Percentiles rank a stretch among this genome's conserved stretches.
phyloP scores from a whole-genome alignment of 2,888 invertebrate species.

The Choristoneura rosaceana region DNA sequence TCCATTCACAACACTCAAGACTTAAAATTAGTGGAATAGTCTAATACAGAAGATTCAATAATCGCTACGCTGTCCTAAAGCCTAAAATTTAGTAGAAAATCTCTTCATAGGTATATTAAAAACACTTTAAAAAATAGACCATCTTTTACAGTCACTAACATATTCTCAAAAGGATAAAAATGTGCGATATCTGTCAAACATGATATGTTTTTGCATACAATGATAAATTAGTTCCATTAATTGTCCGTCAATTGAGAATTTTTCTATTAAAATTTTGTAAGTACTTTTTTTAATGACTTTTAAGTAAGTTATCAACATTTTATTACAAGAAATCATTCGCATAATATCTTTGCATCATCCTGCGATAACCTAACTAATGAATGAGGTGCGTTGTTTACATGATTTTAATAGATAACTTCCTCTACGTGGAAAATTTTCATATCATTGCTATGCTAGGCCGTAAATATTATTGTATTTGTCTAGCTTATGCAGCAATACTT shows the following conservation, averaged over 20 bases:
- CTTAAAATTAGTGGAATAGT: constrained; percentile 54
- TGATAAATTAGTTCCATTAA: background rate
- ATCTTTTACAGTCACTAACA: constrained; percentile 6
- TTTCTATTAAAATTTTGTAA: background rate
- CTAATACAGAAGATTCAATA: constrained; percentile 43
- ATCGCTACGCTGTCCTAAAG: constrained; percentile 33
- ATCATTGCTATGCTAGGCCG: constrained; percentile 4
- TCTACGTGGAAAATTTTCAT: constrained; percentile 20
- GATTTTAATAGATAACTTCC: constrained; percentile 3
- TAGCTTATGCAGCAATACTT: background rate
- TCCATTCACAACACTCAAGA: constrained; percentile 40
- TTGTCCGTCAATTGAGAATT: background rate
- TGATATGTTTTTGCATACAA: background rate
- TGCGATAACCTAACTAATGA: constrained; percentile 16
- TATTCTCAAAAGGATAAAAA: constrained; percentile 3
- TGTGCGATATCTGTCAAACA: constrained; percentile 15
- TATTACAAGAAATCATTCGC: background rate
- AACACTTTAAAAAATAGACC: constrained; percentile 13
- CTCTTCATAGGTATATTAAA: constrained; percentile 16
- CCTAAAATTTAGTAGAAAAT: constrained; percentile 6
- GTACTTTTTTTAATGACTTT: too few relatives aligned
- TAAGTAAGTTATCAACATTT: too few relatives aligned
- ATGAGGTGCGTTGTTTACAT: constrained; percentile 13
- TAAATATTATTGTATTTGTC: constrained; percentile 11
- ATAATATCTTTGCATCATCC: background rate